Evolutionary conservation across 53 echinoderm and acorn worm genomes (phyloP), one percentile per base, ranked within the genome.

Genomic region (Paracentrotus lividus): DNA sequence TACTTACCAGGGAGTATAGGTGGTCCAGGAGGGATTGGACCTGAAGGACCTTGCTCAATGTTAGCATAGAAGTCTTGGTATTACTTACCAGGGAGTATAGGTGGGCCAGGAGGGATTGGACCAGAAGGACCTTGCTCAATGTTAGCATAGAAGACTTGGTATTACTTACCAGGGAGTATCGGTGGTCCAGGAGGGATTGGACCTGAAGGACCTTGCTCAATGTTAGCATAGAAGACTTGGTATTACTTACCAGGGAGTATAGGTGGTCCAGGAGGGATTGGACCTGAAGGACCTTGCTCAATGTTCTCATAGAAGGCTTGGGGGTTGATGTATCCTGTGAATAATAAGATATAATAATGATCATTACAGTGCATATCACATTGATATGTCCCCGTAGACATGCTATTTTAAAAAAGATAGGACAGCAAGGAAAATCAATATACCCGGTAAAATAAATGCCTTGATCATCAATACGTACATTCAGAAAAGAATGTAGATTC

Each of bases 151-250:
- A 77, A 12, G 5, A 12, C 42, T 77, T 81, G 1, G 32, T 21
- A 10, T 13, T 85, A 85, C 52, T 85, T 49, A 85, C 85, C 49
- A 27, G 52, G 85, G 47, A 9, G 15, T 49, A 42, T 40, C 21
- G 88, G 88, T 88, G 88, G 88, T 13, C 88, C 88, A 33, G 88
- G 54, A 1, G 88, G 88, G 36, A 88, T 54, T 18, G 88, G 88
- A 38, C 88, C 88, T 1, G 23, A 20, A 21, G 58, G 88, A 33
- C 88, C 88, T 38, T 51, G 54, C 14, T 55, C 56, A 56, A 88
- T 52, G 21, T 52, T 88, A 38, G 54, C 36, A 88, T 88, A 56
- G 54, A 88, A 88, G n/a, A n/a, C n/a, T n/a, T n/a, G n/a, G 38
- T 88, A 52, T 18, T 88, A 32, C 88, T 88, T 49, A 85, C 85